These are phyloP conservation scores for Caenorhabditis briggsae DNA, from an alignment of 1,140 invertebrate species.

Conservation along the genomic window DNA sequence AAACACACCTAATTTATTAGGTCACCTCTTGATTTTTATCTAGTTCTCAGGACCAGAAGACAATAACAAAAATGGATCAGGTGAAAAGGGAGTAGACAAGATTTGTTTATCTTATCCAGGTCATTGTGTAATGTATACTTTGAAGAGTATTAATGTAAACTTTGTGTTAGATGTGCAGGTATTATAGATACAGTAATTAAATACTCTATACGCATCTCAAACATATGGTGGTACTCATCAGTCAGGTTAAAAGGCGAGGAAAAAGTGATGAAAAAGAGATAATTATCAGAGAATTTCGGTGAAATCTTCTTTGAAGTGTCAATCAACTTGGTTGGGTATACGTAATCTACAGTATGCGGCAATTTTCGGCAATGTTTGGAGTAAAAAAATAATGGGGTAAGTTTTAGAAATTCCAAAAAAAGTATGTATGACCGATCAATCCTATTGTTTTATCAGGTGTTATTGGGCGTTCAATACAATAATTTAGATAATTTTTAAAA, in stretches of 20 bases:
- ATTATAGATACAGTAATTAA: too few relatives aligned
- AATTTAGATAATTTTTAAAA: too few relatives aligned
- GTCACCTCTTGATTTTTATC: not conserved
- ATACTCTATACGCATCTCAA: not conserved
- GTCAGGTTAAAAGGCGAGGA: not conserved
- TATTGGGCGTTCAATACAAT: too few relatives aligned
- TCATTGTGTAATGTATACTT: not conserved
- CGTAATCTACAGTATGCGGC: not conserved
- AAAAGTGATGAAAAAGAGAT: not conserved
- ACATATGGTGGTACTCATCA: not conserved
- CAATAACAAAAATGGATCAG: not conserved
- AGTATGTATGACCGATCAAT: too few relatives aligned
- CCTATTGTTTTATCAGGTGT: too few relatives aligned
- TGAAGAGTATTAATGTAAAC: too few relatives aligned
- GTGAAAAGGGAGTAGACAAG: not conserved
- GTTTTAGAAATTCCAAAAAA: too few relatives aligned
- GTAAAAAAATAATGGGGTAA: too few relatives aligned
- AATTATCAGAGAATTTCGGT: slow-evolving; percentile 3
- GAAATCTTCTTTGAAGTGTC: slow-evolving; percentile 24
- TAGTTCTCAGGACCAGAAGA: not conserved
- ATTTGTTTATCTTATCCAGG: slow-evolving; percentile 19
- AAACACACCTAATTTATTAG: not conserved
- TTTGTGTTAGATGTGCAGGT: too few relatives aligned
- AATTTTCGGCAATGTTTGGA: too few relatives aligned
- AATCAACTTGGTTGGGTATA: not conserved